Conservation (phyloP, 2,888 invertebrate species). For the Nomada hirtipes region DNA sequence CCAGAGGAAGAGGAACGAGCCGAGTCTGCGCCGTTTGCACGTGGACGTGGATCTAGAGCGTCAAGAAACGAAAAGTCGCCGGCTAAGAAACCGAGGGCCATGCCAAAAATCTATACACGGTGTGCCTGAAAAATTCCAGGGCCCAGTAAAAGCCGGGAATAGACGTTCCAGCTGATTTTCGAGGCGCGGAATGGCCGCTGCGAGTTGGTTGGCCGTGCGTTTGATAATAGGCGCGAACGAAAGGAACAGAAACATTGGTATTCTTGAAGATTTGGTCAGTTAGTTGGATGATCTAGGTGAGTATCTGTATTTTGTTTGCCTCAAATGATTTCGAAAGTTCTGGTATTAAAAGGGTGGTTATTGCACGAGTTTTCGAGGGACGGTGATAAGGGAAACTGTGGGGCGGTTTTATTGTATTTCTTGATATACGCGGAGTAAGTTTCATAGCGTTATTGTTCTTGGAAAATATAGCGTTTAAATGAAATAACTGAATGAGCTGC, state of each 20-base stretch:
- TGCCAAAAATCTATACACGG: conserved; percentile 75
- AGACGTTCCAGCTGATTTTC: conserved; percentile 29
- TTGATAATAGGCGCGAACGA: neutral
- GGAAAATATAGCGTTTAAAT: neutral
- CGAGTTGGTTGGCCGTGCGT: neutral
- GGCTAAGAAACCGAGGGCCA: conserved; percentile 49
- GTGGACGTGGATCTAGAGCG: conserved; percentile 59
- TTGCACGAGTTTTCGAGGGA: no score
- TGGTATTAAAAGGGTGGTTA: neutral
- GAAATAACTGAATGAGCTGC: neutral
- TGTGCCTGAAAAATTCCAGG: conserved; percentile 56
- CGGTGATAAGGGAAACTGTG: no score
- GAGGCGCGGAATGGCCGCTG: neutral
- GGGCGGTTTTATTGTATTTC: no score
- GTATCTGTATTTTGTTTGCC: no score
- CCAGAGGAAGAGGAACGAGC: conserved; percentile 63
- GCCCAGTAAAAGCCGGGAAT: conserved; percentile 49
- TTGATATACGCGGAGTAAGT: no score
- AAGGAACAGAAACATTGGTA: neutral
- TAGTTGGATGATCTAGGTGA: no score
- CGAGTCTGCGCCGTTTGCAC: conserved; percentile 77
- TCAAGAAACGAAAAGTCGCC: conserved; percentile 42
- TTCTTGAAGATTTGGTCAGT: no score
- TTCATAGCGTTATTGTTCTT: neutral
- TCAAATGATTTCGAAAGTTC: neutral